Percentiles rank a stretch among this genome's conserved stretches.
Conservation (phyloP, 2,888 invertebrate species). For the Notodonta dromedarius region DNA sequence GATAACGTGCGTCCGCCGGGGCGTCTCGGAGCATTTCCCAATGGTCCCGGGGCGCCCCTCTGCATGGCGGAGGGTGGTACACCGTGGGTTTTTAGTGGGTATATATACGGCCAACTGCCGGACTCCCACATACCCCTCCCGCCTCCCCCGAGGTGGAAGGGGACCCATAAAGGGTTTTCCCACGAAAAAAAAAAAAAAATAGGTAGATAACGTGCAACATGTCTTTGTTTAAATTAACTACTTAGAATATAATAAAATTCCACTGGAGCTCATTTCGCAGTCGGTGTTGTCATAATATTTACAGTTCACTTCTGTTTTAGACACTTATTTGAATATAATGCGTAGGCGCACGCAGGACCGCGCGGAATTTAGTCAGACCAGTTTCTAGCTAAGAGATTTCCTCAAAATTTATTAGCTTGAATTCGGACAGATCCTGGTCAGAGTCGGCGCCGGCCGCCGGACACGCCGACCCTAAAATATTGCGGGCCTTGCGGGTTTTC, state of each 20-base stretch:
- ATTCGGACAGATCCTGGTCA: conserved; percentile 21
- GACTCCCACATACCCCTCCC: too few species aligned
- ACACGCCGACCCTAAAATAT: conserved; percentile 22
- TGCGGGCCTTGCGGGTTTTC: conserved; percentile 24
- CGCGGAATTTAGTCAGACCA: conserved; percentile 32
- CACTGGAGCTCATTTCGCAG: conserved; percentile 9
- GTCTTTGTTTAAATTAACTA: background rate
- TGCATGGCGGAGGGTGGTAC: too few species aligned
- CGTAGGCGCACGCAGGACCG: conserved; percentile 32
- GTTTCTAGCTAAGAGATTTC: conserved; percentile 16
- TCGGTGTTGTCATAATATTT: conserved; percentile 19
- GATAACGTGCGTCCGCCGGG: too few species aligned
- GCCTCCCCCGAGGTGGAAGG: too few species aligned
- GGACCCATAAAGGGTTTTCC: too few species aligned
- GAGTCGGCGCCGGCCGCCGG: conserved; percentile 38
- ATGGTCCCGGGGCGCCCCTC: too few species aligned
- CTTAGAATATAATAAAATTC: background rate
- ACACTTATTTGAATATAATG: conserved; percentile 25
- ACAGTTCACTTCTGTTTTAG: conserved; percentile 26
- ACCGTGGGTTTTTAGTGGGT: too few species aligned
- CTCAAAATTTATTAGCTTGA: conserved; percentile 28
- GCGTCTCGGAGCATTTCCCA: too few species aligned
- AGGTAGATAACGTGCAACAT: too few species aligned
- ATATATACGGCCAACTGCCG: too few species aligned
- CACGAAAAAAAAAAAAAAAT: too few species aligned